phyloP scores from a whole-genome alignment of 2,888 invertebrate genomes.

The Caenorhabditis imperialis region DNA sequence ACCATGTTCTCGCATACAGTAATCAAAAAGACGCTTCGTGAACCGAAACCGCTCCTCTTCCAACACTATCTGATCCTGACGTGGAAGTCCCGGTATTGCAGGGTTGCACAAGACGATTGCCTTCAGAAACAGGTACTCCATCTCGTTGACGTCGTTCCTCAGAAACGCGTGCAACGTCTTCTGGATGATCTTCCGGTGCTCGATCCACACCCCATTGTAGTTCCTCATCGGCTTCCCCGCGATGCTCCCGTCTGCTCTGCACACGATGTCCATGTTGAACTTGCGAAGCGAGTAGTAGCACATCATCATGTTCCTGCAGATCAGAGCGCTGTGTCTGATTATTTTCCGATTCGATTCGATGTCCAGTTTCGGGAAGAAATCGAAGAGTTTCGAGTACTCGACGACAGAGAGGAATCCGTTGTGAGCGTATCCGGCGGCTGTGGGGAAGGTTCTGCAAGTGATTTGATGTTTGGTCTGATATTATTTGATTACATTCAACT shows the following conservation, averaged over 20 bases:
- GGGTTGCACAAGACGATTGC: slow-evolving; percentile 28
- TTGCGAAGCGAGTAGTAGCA: slow-evolving; percentile 38
- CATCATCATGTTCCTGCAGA: slow-evolving; percentile 43
- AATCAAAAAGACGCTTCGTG: slow-evolving; percentile 10
- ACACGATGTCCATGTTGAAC: slow-evolving; percentile 36
- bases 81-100: slow-evolving; percentile 4
- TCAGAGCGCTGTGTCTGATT: slow-evolving; percentile 31
- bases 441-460: slow-evolving; percentile 5
- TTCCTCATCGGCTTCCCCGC: slow-evolving; percentile 32
- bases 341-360: slow-evolving; percentile 26
- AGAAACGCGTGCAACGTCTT: slow-evolving; percentile 22
- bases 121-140: slow-evolving; percentile 25
- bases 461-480: no score
- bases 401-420: slow-evolving; percentile 28
- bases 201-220: slow-evolving; percentile 28
- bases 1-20: slow-evolving; percentile 26
- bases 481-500: no score
- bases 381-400: slow-evolving; percentile 40
- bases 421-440: slow-evolving; percentile 21
- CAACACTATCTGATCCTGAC: slow-evolving; percentile 5
- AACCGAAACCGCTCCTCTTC: slow-evolving; percentile 4
- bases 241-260: slow-evolving; percentile 25
- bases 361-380: slow-evolving; percentile 32
- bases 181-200: slow-evolving; percentile 27
- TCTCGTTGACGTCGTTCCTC: slow-evolving; percentile 7